These are phyloP conservation scores for Nothoprocta perdicaria DNA, from an alignment of 2,113 vertebrate genomes.

Conservation along the genomic window DNA sequence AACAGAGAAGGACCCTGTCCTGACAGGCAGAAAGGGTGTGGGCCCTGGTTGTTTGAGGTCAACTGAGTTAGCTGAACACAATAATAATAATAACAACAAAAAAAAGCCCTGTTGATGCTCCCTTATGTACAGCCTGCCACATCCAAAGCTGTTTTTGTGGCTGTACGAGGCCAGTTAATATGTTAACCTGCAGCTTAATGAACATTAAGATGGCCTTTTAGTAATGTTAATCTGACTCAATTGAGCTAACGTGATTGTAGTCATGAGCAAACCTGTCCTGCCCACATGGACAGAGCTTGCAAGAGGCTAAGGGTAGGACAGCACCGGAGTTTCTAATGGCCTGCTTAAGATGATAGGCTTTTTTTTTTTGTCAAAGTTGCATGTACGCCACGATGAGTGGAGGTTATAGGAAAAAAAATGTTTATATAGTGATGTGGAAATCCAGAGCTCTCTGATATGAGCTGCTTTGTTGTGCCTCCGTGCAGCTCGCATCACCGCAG, in stretches of 20 bases:
- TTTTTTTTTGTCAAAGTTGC: background rate
- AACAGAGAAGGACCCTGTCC: conserved; percentile 57
- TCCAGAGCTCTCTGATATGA: background rate
- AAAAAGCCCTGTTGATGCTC: background rate
- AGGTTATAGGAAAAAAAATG: background rate
- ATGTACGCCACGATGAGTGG: background rate
- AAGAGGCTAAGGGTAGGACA: conserved; percentile 19
- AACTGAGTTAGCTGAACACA: conserved; percentile 59
- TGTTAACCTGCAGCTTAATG: conserved; percentile 30
- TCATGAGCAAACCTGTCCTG: conserved; percentile 14
- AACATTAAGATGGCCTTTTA: conserved; percentile 14
- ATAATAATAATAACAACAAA: background rate
- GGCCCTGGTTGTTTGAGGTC: conserved; percentile 61
- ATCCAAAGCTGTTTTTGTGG: background rate
- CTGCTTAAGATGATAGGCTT: background rate
- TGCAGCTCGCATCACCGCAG: conserved; percentile 12
- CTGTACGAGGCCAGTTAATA: background rate
- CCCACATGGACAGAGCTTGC: background rate
- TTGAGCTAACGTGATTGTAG: background rate
- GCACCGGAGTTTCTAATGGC: background rate
- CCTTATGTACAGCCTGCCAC: background rate
- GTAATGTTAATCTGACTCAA: conserved; percentile 39
- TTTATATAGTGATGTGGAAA: conserved; percentile 44
- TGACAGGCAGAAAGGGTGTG: conserved; percentile 68
- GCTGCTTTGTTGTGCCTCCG: conserved; percentile 14